Evolutionary conservation across 2,888 invertebrate species (phyloP).

Genomic region (Plagodis pulveraria): DNA sequence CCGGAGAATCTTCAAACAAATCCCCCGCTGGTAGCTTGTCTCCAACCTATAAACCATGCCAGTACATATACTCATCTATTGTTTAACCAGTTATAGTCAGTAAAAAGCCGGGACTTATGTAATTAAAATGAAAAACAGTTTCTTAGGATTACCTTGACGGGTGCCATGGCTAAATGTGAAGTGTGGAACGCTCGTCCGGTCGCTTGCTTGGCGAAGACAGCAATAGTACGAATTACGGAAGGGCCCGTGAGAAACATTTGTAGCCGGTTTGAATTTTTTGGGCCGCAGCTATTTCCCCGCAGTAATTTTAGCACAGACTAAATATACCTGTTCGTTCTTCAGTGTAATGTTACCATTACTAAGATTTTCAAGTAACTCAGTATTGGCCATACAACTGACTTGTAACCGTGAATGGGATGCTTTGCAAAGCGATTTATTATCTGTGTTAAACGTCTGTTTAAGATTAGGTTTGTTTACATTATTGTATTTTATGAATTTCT

Average conservation of each 20-base stretch:
- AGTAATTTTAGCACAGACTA: too few relatives aligned
- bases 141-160: slow-evolving; percentile 65
- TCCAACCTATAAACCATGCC: slow-evolving; percentile 87
- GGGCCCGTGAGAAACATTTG: slow-evolving; percentile 77
- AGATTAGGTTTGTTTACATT: too few relatives aligned
- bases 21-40: slow-evolving; percentile 92
- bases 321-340: too few relatives aligned
- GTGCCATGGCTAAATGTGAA: slow-evolving; percentile 71
- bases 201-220: slow-evolving; percentile 68
- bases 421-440: too few relatives aligned
- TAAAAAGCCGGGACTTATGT: slow-evolving; percentile 58
- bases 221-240: slow-evolving; percentile 67
- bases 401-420: too few relatives aligned
- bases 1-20: slow-evolving; percentile 93
- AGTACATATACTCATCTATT: too few relatives aligned
- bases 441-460: too few relatives aligned
- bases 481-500: too few relatives aligned
- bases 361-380: too few relatives aligned
- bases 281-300: too few relatives aligned
- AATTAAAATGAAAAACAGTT: slow-evolving; percentile 40
- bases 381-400: too few relatives aligned
- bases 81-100: slow-evolving; percentile 12
- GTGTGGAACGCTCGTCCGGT: slow-evolving; percentile 68
- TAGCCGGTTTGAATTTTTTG: slow-evolving; percentile 52
- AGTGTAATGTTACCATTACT: too few relatives aligned